Base-by-base conservation (phyloP, 1,140 invertebrate genomes). In the Aphelenchoides avenae region DNA sequence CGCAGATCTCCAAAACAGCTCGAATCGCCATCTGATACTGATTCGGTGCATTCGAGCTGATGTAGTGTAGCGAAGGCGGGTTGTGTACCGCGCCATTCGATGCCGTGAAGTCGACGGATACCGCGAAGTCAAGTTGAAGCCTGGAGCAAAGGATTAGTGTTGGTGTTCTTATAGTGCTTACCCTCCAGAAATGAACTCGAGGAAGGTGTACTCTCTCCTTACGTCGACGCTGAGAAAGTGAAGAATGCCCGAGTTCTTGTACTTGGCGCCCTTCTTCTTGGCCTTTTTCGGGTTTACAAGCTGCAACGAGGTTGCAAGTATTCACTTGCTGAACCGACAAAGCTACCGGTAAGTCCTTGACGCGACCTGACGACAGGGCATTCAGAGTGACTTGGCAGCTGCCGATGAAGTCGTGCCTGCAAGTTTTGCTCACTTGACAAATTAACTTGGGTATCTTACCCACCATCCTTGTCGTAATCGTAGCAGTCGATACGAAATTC, bases 1-100 rank as follows among this genome's bases (percentile, higher is more conserved):
- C 80, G 41, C 85, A 84, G 49, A 86, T 86, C 37, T 83, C 55
- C 15, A 60, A 20, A 30, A 60, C 54, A 5, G 54, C 37, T 29
- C 54, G 33, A 11, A 60, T 60, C n/a, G 54, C 84, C 49, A 78
- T 77, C 60, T 82, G 80, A 66, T 42, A 42, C 13, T 42, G 40
- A 42, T 42, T 42, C 1, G 29, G n/a, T 24, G 24, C 24, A n/a
- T 24, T 24, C 13, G 24, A 26, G 13, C 29, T 26, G 29, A 42
- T n/a, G 4, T 42, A 42, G 13, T 42, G 40, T 1, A 22, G 40
- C 24, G 40, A 42, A 42, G 9, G 24, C 29, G 40, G 40, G 13
- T 26, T 42, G 22, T 9, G 2, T 11, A 26, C 22, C 24, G 24
- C 29, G 9, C 40, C 40, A 42, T 42, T 42, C 0, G 40, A 42